These are phyloP conservation scores for Psittacus erithacus DNA, from an alignment of 2,113 vertebrate genomes.

Conservation along the genomic window DNA sequence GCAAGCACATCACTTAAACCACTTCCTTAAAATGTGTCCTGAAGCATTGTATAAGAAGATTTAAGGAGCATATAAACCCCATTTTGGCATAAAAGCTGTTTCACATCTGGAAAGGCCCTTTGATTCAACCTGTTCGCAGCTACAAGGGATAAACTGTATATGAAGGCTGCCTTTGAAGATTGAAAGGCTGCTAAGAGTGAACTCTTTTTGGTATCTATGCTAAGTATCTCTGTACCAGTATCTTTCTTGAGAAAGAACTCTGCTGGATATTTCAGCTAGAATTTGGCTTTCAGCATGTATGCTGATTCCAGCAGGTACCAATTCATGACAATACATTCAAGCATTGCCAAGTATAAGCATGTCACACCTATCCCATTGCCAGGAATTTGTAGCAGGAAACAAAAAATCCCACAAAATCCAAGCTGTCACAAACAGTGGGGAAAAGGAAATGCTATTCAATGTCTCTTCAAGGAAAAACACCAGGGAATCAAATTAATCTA, in stretches of 20 bases:
- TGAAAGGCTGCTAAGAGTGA: not conserved
- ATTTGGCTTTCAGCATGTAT: not conserved
- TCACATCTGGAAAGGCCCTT: conserved; percentile 7
- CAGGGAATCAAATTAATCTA: not conserved
- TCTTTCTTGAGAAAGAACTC: not conserved
- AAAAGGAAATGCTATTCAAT: not conserved
- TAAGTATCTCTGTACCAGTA: not conserved
- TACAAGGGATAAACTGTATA: not conserved
- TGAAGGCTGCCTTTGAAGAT: not conserved
- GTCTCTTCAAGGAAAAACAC: not conserved
- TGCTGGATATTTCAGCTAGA: not conserved
- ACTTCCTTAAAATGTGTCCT: not conserved
- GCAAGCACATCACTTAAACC: not conserved
- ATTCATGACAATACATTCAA: not conserved
- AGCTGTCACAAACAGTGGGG: not conserved
- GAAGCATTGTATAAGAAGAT: not conserved
- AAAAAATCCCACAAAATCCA: not conserved
- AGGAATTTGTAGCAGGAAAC: not conserved
- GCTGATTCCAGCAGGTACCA: not conserved
- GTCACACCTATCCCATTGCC: not conserved
- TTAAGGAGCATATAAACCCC: not conserved
- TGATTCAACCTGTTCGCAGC: conserved; percentile 27
- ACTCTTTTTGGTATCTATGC: not conserved
- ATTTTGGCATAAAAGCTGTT: not conserved
- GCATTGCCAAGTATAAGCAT: not conserved